These are phyloP conservation scores for Chamaetylas fuelleborni DNA, from an alignment of 2,113 vertebrate species.

Conservation along the genomic window DNA sequence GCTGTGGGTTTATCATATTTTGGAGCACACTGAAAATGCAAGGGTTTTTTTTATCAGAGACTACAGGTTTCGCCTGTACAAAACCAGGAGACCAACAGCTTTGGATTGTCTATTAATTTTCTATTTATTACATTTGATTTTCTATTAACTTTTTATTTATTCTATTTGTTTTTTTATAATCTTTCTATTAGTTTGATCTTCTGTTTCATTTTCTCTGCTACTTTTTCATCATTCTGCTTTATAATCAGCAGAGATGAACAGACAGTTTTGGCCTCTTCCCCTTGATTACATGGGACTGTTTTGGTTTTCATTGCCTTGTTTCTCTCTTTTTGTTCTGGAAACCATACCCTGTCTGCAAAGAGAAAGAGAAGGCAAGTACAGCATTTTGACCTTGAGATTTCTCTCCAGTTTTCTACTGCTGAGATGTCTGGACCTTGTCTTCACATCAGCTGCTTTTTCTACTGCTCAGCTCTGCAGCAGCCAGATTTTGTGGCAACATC, in stretches of 20 bases:
- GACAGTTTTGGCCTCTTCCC: neutral
- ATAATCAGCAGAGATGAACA: neutral
- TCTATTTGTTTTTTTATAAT: neutral
- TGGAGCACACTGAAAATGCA: neutral
- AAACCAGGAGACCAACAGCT: neutral
- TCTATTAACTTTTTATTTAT: neutral
- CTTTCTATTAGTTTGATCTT: neutral
- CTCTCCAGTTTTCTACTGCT: neutral
- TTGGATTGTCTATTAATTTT: neutral
- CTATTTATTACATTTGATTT: neutral
- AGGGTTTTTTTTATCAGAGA: neutral
- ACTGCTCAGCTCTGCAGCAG: neutral
- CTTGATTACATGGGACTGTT: neutral
- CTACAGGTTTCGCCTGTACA: neutral
- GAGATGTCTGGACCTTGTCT: neutral
- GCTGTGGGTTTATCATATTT: neutral
- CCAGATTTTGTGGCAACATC: neutral
- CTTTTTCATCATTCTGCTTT: neutral
- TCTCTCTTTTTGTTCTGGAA: neutral
- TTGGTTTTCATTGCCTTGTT: neutral
- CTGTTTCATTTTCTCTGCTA: neutral
- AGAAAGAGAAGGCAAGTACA: neutral
- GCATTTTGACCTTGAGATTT: neutral
- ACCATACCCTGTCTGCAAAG: neutral
- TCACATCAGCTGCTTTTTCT: accelerated